These are phyloP conservation scores for Arenicola marina DNA, from an alignment of 2,888 invertebrate species.

Conservation along the genomic window DNA sequence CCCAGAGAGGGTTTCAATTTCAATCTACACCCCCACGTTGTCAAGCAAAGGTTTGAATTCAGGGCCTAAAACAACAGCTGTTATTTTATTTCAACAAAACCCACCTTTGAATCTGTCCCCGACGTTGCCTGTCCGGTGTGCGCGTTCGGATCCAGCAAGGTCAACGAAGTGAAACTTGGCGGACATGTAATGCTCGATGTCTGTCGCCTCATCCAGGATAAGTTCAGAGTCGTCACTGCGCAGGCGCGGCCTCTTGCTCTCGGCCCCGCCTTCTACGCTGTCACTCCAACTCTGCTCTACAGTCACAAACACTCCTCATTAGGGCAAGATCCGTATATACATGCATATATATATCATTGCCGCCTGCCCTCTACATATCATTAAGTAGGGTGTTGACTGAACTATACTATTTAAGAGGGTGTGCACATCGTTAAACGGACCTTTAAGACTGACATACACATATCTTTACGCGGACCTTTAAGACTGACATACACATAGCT, in stretches of 20 bases:
- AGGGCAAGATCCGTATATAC: too few species aligned
- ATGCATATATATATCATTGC: too few species aligned
- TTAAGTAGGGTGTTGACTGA: too few species aligned
- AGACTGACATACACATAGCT: too few species aligned
- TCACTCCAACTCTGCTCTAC: conserved; percentile 54
- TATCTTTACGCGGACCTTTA: too few species aligned
- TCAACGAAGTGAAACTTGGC: conserved; percentile 63
- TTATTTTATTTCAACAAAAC: not conserved
- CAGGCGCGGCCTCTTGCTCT: conserved; percentile 21
- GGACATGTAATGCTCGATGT: conserved; percentile 50
- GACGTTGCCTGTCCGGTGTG: conserved; percentile 61
- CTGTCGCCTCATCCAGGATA: conserved; percentile 33
- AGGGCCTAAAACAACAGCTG: not conserved
- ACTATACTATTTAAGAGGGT: too few species aligned
- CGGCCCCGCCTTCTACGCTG: conserved; percentile 37
- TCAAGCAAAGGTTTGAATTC: too few species aligned
- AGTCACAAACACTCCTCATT: too few species aligned
- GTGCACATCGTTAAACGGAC: too few species aligned
- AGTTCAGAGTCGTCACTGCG: conserved; percentile 13
- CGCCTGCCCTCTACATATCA: too few species aligned
- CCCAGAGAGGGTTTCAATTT: too few species aligned
- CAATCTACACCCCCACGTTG: not conserved
- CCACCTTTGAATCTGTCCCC: conserved; percentile 61
- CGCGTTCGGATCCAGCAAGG: conserved; percentile 61
- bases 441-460: too few species aligned